Base-by-base conservation (phyloP, 1,140 invertebrate species). In the Leptinotarsa defecta region DNA sequence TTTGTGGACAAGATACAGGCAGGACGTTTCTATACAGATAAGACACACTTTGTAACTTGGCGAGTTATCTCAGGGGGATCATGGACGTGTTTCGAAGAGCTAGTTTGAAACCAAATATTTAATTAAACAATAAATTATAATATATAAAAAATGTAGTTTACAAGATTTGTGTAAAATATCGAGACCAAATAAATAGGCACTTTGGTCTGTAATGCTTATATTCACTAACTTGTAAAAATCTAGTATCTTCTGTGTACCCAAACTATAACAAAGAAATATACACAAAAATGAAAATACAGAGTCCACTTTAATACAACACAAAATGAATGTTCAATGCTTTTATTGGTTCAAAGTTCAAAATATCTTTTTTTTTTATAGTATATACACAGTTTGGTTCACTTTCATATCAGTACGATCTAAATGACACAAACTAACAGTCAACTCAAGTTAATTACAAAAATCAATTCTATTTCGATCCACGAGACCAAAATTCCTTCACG, bases 161-260 rank as follows among this genome's bases (percentile, higher is more conserved):
- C 69, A 57, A 71, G 49, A 71, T 70, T 22, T 17, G 61, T 71
- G 43, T 75, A 75, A 75, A 71, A 75, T 73, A 73, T 73, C 19
- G 22, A 65, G 76, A 83, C 78, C 79, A 83, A 84, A 84, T 71
- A 81, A 82, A 80, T 78, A 84, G 81, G 81, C 81, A 84, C 83
- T 84, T 83, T 83, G 81, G 81, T 84, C 81, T 73, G 76, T 48
- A 74, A 77, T 74, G 74, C 65, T 77, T 69, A 74, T 74, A 65
- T 52, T 22, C 24, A 71, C 72, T 76, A 65, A 75, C 48, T 79
- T 57, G 69, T 75, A 78, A 79, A 75, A 75, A 73, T 71, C 68
- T 75, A 75, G 69, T 71, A 62, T 71, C 13, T 75, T 75, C 57
- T 75, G 34, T 72, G 22, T 67, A 72, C 65, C 68, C 63, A 62